These are phyloP conservation scores for Acanthacorydalis orientalis DNA, from an alignment of 2,888 invertebrate genomes.

Conservation along the genomic window DNA sequence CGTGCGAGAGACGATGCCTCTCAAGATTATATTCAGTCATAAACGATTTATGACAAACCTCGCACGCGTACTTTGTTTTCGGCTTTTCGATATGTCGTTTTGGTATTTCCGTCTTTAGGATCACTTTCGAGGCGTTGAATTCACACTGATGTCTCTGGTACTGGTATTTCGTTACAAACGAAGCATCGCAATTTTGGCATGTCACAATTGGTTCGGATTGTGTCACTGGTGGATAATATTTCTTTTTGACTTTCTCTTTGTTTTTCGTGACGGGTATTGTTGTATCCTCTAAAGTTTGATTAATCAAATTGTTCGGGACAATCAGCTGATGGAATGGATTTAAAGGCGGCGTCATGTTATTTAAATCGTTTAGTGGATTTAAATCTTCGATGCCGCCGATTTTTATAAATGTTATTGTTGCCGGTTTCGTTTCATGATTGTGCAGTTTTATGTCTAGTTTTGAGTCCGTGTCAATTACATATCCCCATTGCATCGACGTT, in stretches of 20 bases:
- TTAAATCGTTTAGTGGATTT: constrained; percentile 14
- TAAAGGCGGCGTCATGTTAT: constrained; percentile 10
- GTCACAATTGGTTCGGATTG: constrained; percentile 18
- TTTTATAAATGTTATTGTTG: constrained; percentile 15
- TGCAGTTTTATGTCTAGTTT: constrained; percentile 14
- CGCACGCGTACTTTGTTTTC: constrained; percentile 22
- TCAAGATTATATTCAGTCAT: constrained; percentile 25
- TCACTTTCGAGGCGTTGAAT: constrained; percentile 25
- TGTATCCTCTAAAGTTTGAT: constrained; percentile 1
- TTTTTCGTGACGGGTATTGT: neutral
- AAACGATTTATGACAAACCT: constrained; percentile 24
- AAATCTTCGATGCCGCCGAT: constrained; percentile 16
- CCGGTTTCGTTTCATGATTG: constrained; percentile 14
- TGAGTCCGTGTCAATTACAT: constrained; percentile 8
- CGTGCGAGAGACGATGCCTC: constrained; percentile 23
- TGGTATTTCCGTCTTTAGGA: constrained; percentile 22
- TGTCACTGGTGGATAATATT: constrained; percentile 11
- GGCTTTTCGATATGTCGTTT: constrained; percentile 21
- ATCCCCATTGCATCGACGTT: constrained; percentile 8
- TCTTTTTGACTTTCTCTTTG: constrained; percentile 13
- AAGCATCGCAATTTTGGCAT: constrained; percentile 27
- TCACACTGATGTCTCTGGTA: constrained; percentile 28
- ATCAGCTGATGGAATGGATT: constrained; percentile 3
- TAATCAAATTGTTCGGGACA: neutral
- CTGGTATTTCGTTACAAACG: constrained; percentile 27